Conservation (phyloP, 2,888 invertebrate genomes). For the Conomelus anceps region DNA sequence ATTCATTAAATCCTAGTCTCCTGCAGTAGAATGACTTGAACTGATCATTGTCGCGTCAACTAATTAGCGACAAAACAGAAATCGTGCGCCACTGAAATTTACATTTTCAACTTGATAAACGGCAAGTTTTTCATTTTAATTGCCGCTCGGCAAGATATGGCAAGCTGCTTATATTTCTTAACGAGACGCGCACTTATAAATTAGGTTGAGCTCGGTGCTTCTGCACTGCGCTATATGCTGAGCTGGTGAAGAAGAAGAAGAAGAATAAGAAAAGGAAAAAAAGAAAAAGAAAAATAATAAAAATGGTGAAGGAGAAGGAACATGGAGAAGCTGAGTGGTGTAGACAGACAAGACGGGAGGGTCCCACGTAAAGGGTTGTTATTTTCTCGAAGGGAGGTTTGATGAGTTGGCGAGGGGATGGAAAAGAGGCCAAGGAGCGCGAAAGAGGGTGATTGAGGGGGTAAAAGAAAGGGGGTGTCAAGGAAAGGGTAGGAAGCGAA, state of each 20-base stretch:
- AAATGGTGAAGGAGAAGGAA: neutral
- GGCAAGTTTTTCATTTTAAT: neutral
- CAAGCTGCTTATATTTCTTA: neutral
- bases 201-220: neutral
- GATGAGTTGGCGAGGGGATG: neutral
- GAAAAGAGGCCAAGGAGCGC: neutral
- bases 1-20: no score
- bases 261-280: neutral
- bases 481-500: neutral
- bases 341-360: neutral
- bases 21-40: no score
- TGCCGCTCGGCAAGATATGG: neutral
- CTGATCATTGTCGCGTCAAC: neutral
- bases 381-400: neutral
- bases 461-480: neutral
- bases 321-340: neutral
- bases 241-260: no score
- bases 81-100: neutral
- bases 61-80: neutral
- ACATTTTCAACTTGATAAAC: neutral
- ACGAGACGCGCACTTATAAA: neutral
- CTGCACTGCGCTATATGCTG: no score
- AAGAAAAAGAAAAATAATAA: neutral
- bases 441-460: neutral
- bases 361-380: no score